Conservation (phyloP, 2,888 invertebrate genomes). For the Lasioglossum zephyrum region DNA sequence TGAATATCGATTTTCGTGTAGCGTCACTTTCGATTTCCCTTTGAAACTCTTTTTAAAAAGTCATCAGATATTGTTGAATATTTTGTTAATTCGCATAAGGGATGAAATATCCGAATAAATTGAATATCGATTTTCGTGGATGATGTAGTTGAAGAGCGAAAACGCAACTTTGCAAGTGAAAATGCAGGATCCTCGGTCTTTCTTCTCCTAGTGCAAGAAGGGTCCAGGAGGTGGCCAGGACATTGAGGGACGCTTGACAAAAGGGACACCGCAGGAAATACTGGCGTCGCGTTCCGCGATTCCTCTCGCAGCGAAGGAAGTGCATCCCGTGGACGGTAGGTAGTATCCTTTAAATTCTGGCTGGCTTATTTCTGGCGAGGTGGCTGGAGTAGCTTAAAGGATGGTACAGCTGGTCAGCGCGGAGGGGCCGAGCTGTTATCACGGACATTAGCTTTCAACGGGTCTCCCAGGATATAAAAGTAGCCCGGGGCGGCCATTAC, state of each 20-base stretch:
- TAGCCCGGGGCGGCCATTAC: constrained; percentile 82
- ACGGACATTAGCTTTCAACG: constrained; percentile 82
- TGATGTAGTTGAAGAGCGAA: background rate
- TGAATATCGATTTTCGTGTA: background rate
- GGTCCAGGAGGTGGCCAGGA: background rate
- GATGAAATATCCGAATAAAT: no score
- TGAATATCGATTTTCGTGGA: background rate
- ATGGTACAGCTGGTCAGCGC: constrained; percentile 57
- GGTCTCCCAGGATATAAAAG: constrained; percentile 80
- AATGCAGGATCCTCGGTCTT: background rate
- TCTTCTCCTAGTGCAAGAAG: background rate
- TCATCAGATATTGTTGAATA: background rate
- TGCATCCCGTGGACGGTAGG: constrained; percentile 36
- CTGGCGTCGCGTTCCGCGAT: constrained; percentile 5
- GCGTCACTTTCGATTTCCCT: background rate
- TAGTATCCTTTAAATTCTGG: constrained; percentile 41
- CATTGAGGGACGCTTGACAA: background rate
- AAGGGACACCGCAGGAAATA: constrained; percentile 10
- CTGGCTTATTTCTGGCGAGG: constrained; percentile 35
- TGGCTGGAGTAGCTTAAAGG: constrained; percentile 48
- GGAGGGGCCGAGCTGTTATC: constrained; percentile 76
- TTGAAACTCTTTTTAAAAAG: background rate
- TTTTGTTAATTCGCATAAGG: background rate
- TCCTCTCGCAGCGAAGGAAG: constrained; percentile 30
- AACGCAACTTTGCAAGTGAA: no score